Base-by-base conservation (phyloP, 1,140 invertebrate genomes). In the Drosophila orosa region DNA sequence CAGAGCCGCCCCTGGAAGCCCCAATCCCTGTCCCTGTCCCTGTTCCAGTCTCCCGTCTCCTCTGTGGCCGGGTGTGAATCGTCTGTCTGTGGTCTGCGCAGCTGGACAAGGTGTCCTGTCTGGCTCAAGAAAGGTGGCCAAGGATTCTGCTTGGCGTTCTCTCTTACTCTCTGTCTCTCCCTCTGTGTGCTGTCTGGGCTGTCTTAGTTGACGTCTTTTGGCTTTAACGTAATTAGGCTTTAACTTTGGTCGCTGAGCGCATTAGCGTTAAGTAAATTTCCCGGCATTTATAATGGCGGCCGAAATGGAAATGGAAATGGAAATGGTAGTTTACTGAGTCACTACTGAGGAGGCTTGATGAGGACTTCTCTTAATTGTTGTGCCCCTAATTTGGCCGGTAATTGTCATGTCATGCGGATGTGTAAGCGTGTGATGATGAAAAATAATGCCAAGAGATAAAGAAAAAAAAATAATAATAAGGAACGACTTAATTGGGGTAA, bases 141-240 rank as follows among this genome's bases (percentile, higher is more conserved):
- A 39, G 42, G 59, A 48, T 48, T 47, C 25, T 39, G 48, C n/a
- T 56, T 29, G 6, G 9, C 39, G n/a, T 19, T 37, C 45, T 39
- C 9, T 24, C 44, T 45, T 3, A 15, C 27, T 42, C 15, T 47
- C 17, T 56, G 12, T 35, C 27, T 25, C 29, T 40, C 29, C 29
- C 5, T 31, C n/a, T 6, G 3, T 50, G 17, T 22, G 29, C 31
- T 40, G 47, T 59, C 65, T 47, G 12, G 42, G 29, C 45, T 45
- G 22, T 31, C 71, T 69, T 69, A 74, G 69, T 37, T 42, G 37
- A 52, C 45, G 54, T 72, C 50, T 56, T 42, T 42, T 56, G 58
- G 60, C 75, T 78, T 78, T 78, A 78, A 78, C 75, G 58, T 79
- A 79, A 79, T 79, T 79, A 79, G 69, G 60, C 60, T 68, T 79